These are phyloP conservation scores for Toxonevra muliebris DNA, from an alignment of 2,888 invertebrate species.

Conservation along the genomic window DNA sequence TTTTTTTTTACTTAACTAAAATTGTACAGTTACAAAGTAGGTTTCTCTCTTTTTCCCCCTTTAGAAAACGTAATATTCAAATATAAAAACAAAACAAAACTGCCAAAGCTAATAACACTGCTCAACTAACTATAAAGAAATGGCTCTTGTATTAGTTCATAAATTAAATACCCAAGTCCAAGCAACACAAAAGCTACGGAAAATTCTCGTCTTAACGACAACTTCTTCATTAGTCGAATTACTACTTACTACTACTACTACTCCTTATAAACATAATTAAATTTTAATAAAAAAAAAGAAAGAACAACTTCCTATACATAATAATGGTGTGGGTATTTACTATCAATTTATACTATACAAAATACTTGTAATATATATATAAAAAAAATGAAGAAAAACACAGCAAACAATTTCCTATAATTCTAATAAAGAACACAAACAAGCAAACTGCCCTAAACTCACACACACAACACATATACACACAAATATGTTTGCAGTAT, in stretches of 20 bases:
- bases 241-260: conserved; percentile 30
- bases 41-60: background rate
- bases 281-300: conserved; percentile 37
- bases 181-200: conserved; percentile 43
- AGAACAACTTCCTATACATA: background rate
- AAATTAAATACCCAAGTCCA: conserved; percentile 7
- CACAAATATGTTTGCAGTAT: background rate
- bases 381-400: conserved; percentile 23
- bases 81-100: conserved; percentile 42
- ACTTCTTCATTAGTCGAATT: conserved; percentile 62
- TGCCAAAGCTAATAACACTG: conserved; percentile 52
- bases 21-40: conserved; percentile 11
- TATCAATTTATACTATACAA: conserved; percentile 8
- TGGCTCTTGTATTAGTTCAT: conserved; percentile 20
- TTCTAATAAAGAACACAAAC: conserved; percentile 28
- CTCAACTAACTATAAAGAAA: conserved; percentile 32
- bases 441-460: conserved; percentile 50
- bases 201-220: conserved; percentile 61
- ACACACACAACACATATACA: conserved; percentile 24
- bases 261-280: conserved; percentile 37
- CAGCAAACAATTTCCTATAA: conserved; percentile 18
- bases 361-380: conserved; percentile 19
- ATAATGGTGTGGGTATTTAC: conserved; percentile 1
- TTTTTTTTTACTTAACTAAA: background rate
- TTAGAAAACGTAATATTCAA: conserved; percentile 8